Conservation (phyloP, 1,140 invertebrate genomes). For the Orchesella cincta region DNA sequence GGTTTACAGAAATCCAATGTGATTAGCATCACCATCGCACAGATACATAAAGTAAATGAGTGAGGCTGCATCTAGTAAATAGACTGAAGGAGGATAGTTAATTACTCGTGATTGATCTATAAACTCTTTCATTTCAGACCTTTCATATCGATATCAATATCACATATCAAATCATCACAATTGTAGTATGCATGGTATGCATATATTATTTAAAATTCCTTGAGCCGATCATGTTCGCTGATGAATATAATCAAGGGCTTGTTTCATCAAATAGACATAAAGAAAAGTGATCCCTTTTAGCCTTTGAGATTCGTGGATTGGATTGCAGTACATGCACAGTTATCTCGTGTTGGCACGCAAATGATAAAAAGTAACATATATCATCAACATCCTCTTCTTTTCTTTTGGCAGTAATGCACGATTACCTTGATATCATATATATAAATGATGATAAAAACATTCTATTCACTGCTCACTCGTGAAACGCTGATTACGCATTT, state of each 20-base stretch:
- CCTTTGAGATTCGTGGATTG: not conserved
- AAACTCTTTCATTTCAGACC: too few species aligned
- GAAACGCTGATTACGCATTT: too few species aligned
- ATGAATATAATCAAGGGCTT: not conserved
- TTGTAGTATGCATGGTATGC: not conserved
- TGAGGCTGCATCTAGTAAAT: not conserved
- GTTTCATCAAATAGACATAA: not conserved
- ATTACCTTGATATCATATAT: too few species aligned
- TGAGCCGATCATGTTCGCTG: too few species aligned
- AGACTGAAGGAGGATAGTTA: constrained; percentile 38
- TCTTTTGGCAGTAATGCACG: not conserved
- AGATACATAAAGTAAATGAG: not conserved
- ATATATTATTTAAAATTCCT: too few species aligned
- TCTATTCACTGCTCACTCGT: too few species aligned
- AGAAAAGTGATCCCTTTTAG: constrained; percentile 5
- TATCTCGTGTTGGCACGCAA: not conserved
- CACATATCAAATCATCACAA: too few species aligned
- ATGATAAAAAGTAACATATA: too few species aligned
- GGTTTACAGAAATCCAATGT: too few species aligned
- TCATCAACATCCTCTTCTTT: not conserved
- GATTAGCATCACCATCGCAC: not conserved
- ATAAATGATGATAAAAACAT: too few species aligned
- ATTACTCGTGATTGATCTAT: constrained; percentile 51
- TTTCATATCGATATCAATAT: too few species aligned
- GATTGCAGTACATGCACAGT: not conserved